These are phyloP conservation scores for Misgurnus mizolepis DNA, from an alignment of 2,113 vertebrate genomes.

Conservation along the genomic window DNA sequence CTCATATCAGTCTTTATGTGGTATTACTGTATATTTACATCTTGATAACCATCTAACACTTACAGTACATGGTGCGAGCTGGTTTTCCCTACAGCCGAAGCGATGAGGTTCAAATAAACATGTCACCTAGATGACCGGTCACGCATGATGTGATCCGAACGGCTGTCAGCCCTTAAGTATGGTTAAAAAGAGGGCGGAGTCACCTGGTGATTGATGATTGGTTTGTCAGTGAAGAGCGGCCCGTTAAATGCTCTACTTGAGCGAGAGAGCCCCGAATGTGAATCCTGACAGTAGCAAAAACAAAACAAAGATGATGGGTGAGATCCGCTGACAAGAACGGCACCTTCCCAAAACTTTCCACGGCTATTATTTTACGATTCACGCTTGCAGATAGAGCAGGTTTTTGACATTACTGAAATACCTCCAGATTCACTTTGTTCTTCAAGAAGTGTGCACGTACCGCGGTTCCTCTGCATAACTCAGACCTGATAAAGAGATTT, in stretches of 20 bases:
- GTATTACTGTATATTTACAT: too few relatives aligned
- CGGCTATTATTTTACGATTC: slow-evolving; percentile 28
- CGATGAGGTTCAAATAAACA: slow-evolving; percentile 11
- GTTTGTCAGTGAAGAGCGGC: slow-evolving; percentile 35
- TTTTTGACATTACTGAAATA: not conserved
- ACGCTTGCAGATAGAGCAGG: not conserved
- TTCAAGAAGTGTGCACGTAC: not conserved
- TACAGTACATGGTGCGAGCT: not conserved
- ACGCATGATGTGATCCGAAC: not conserved
- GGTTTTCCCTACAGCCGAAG: too few relatives aligned
- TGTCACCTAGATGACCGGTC: slow-evolving; percentile 7
- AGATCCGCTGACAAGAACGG: not conserved
- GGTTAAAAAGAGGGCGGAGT: not conserved
- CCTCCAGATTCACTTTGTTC: slow-evolving; percentile 23
- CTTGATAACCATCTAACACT: not conserved
- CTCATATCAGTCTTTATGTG: too few relatives aligned
- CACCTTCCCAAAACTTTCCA: slow-evolving; percentile 1
- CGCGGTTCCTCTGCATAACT: not conserved
- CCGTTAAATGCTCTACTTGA: slow-evolving; percentile 23
- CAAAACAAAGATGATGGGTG: slow-evolving; percentile 19
- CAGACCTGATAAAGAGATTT: slow-evolving; percentile 30
- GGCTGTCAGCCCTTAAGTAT: not conserved
- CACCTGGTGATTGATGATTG: slow-evolving; percentile 45
- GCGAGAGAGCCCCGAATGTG: slow-evolving; percentile 7
- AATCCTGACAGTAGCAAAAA: slow-evolving; percentile 21